Evolutionary conservation across 2,888 invertebrate species (phyloP).

Genomic region (Drosophila yooni): DNA sequence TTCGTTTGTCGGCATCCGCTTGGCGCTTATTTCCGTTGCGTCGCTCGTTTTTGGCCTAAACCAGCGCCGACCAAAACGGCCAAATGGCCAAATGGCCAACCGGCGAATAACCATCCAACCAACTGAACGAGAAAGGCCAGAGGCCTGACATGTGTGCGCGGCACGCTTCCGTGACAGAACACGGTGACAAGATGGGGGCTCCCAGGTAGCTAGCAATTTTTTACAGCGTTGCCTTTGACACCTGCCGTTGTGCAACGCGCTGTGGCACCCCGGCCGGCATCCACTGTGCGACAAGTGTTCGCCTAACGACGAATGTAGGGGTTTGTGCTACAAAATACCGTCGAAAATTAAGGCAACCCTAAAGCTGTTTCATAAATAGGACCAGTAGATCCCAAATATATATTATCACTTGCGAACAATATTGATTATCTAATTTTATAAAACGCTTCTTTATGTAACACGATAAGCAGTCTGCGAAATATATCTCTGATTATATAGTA

Average conservation of each 20-base stretch:
- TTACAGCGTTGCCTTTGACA: constrained; percentile 57
- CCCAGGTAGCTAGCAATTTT: constrained; percentile 49
- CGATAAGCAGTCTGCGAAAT: not conserved
- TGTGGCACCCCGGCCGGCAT: constrained; percentile 1
- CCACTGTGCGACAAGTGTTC: constrained; percentile 21
- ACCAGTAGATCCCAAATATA: not conserved
- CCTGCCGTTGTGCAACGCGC: constrained; percentile 41
- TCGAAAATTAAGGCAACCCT: not conserved
- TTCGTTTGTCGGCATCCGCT: constrained; percentile 84
- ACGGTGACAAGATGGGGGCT: constrained; percentile 35
- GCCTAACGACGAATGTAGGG: not conserved
- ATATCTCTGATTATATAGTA: not conserved
- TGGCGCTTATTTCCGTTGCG: constrained; percentile 84
- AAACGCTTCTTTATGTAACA: not conserved
- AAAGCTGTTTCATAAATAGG: not conserved
- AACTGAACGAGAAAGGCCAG: constrained; percentile 32
- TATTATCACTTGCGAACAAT: not conserved
- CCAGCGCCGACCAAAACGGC: constrained; percentile 43
- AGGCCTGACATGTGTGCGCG: constrained; percentile 75
- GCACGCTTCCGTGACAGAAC: constrained; percentile 78
- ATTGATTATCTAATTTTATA: not conserved
- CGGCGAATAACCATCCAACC: constrained; percentile 15
- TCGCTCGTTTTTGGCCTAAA: constrained; percentile 70
- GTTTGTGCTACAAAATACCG: not conserved
- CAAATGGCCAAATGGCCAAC: constrained; percentile 22